These are phyloP conservation scores for Rhyacophila evoluta DNA, from an alignment of 2,888 invertebrate genomes.

Conservation along the genomic window DNA sequence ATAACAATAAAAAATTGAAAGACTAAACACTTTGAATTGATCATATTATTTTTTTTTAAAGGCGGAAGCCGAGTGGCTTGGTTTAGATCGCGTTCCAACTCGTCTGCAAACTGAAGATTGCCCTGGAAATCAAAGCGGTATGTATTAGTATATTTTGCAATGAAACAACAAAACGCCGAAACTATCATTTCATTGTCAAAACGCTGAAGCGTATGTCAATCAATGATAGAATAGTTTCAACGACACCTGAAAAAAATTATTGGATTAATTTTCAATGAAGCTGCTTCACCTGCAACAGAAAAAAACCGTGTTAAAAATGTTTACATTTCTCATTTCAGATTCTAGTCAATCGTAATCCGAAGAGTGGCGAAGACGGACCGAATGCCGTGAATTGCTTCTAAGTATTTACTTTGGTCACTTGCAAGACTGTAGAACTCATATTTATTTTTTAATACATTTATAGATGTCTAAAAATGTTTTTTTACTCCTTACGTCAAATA, in stretches of 20 bases:
- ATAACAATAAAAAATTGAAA: neutral
- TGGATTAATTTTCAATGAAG: constrained; percentile 30
- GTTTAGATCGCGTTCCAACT: constrained; percentile 76
- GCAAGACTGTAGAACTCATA: neutral
- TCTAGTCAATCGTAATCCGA: constrained; percentile 40
- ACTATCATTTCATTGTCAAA: constrained; percentile 10
- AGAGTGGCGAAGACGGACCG: neutral
- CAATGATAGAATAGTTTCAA: constrained; percentile 30
- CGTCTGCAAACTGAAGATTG: constrained; percentile 71
- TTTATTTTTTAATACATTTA: constrained; percentile 17
- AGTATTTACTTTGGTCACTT: neutral
- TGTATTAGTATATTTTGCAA: constrained; percentile 57
- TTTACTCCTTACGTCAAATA: neutral
- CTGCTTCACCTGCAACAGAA: constrained; percentile 43
- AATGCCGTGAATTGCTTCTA: neutral
- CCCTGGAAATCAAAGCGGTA: constrained; percentile 71
- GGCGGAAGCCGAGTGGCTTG: constrained; percentile 74
- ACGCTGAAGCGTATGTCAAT: neutral
- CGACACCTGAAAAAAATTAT: constrained; percentile 41
- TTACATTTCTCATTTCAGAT: constrained; percentile 43
- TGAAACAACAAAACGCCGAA: constrained; percentile 37
- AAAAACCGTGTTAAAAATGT: constrained; percentile 37
- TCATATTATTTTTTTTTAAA: constrained; percentile 58
- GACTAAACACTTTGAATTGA: neutral
- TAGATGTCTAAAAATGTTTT: constrained; percentile 6